Evolutionary conservation across 2,113 vertebrate species (phyloP), one percentile per base, ranked within the genome.

Genomic region (Cisticola juncidis): DNA sequence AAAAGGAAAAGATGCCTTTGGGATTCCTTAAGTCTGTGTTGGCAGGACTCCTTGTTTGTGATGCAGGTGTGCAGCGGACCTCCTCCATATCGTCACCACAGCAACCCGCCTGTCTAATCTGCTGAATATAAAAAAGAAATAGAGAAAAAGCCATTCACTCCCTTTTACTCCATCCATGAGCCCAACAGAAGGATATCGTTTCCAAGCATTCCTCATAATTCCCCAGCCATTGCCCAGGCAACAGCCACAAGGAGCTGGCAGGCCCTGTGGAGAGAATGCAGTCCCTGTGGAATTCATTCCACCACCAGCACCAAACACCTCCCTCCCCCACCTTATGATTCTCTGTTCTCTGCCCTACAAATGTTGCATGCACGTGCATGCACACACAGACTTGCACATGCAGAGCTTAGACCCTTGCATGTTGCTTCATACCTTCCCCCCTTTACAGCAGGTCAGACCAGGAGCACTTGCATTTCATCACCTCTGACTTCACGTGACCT

Each of bases 41-140:
- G 97, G 95, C 93, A 74, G 83, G 78, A 94, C 73, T 96, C 71
- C 42, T 92, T 94, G 47, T 94, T 96, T 96, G 83, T 61, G 90
- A 94, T 97, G 98, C 98, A 98, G 98, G 98, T 98, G 98, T 98
- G 97, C 95, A 31, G 88, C 89, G 97, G 97, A 97, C 96, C 97
- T 98, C 95, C 97, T 97, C 96, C 31, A 42, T 97, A 96, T 97
- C 4, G 80, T 98, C 95, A 24, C 98, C 97, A 98, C 98, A 98
- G 98, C 98, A 98, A 98, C 98, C 97, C 96, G 94, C 86, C 79
- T 91, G 94, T 97, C 97, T 98, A 98, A 98, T 98, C 97, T 98
- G 95, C 95, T 98, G 97, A 97, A 97, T 97, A 97, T 97, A 97
- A 98, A 98, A 97, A 93, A 97, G 95, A 90, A 96, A 66, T 86